Conservation (phyloP, 1,140 invertebrate species). For the Meloidogyne hapla region DNA sequence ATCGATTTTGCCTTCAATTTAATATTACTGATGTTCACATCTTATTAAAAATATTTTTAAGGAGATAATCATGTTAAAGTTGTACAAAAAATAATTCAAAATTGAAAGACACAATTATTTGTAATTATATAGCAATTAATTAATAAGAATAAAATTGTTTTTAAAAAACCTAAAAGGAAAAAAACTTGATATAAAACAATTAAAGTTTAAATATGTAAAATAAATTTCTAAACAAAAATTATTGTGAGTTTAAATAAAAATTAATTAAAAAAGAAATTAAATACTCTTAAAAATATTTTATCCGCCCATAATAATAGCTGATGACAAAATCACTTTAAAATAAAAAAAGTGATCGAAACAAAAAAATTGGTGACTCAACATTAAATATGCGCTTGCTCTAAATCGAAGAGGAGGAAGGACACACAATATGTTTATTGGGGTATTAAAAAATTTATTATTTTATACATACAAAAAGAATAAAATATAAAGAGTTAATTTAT, state of each 20-base stretch:
- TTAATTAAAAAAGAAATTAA: neutral
- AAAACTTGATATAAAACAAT: too few species aligned
- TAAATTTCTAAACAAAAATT: too few species aligned
- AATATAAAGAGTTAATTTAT: too few species aligned
- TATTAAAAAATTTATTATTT: neutral
- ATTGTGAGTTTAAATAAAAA: too few species aligned
- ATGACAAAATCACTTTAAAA: constrained; percentile 1
- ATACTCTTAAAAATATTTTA: neutral
- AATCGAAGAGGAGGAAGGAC: neutral
- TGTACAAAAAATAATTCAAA: neutral
- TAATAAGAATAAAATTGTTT: too few species aligned
- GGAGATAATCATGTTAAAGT: neutral
- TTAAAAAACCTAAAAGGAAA: too few species aligned
- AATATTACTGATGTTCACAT: neutral
- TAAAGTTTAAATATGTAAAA: too few species aligned
- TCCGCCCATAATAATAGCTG: neutral
- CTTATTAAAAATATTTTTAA: neutral
- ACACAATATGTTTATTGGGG: neutral
- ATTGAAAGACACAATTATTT: neutral
- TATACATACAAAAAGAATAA: neutral
- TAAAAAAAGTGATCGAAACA: neutral
- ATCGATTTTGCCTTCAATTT: neutral
- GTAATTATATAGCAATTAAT: neutral
- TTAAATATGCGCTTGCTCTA: neutral
- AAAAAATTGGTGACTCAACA: constrained; percentile 4